phyloP scores from a whole-genome alignment of 2,797 vertebrate genomes.

The Syngnathus rostellatus region DNA sequence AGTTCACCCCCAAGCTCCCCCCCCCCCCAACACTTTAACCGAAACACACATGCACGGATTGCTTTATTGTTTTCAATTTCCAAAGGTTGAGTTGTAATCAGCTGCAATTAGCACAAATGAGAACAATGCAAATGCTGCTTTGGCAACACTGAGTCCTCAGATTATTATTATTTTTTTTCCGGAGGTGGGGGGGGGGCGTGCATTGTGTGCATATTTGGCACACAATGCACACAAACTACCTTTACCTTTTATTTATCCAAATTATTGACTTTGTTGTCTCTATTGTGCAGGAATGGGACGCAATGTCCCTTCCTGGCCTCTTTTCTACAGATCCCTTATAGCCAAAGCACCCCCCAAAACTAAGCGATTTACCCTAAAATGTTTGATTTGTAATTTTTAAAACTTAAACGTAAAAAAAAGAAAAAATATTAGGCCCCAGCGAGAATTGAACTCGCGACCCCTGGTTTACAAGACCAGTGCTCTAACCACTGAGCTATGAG shows the following conservation, averaged over 20 bases:
- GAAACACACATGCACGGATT: neutral
- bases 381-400: neutral
- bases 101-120: neutral
- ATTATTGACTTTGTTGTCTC: too few relatives aligned
- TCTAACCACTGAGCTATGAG: constrained; percentile 68
- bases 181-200: too few relatives aligned
- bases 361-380: neutral
- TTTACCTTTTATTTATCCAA: too few relatives aligned
- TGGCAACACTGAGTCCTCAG: neutral
- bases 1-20: constrained; percentile 24
- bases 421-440: constrained; percentile 38
- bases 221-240: neutral
- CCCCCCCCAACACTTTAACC: neutral
- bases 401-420: neutral
- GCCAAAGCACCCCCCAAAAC: neutral
- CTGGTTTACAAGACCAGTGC: constrained; percentile 69
- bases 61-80: neutral
- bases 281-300: too few relatives aligned
- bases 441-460: constrained; percentile 68
- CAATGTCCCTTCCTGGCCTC: too few relatives aligned
- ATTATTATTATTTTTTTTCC: neutral
- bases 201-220: neutral
- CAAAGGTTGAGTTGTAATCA: constrained; percentile 1
- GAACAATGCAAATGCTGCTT: neutral
- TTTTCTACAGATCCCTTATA: neutral